Percentiles rank a stretch among this genome's conserved stretches.
phyloP scores from a whole-genome alignment of 2,113 vertebrate genomes.

The Tinamus guttatus region DNA sequence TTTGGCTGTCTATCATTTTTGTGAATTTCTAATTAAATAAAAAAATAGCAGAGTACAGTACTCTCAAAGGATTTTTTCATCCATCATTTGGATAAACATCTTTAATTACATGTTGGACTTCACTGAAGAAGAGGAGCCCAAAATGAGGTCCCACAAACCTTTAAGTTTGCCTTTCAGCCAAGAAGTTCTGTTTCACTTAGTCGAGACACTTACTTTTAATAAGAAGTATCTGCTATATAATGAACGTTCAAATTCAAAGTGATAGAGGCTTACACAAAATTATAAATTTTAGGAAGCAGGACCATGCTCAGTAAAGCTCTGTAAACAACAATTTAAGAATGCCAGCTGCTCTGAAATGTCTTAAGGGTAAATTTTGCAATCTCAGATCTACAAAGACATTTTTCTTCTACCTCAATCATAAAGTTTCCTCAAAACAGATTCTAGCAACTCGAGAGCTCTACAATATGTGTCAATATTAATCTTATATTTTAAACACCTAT shows the following conservation, averaged over 20 bases:
- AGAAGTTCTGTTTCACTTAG: constrained; percentile 45
- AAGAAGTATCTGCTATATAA: constrained; percentile 45
- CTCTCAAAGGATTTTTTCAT: constrained; percentile 26
- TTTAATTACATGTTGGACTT: constrained; percentile 14
- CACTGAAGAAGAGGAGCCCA: constrained; percentile 25
- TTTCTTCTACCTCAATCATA: not conserved
- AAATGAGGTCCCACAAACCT: constrained; percentile 33
- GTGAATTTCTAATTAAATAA: not conserved
- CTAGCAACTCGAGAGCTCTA: constrained; percentile 56
- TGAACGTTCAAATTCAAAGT: constrained; percentile 50
- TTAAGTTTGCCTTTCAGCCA: constrained; percentile 59
- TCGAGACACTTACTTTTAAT: constrained; percentile 44
- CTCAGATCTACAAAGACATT: constrained; percentile 20
- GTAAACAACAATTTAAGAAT: constrained; percentile 44
- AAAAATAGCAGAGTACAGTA: not conserved
- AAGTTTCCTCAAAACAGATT: constrained; percentile 5
- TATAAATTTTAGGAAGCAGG: constrained; percentile 31
- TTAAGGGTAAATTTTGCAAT: constrained; percentile 18
- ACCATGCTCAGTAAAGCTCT: constrained; percentile 32
- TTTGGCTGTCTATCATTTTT: not conserved
- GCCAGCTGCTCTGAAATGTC: constrained; percentile 16
- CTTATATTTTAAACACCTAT: constrained; percentile 53
- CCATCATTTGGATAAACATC: not conserved
- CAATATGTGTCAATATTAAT: constrained; percentile 54
- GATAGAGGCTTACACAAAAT: constrained; percentile 43